Conservation (phyloP, 1,140 invertebrate genomes). For the Drosophila bifasciata region DNA sequence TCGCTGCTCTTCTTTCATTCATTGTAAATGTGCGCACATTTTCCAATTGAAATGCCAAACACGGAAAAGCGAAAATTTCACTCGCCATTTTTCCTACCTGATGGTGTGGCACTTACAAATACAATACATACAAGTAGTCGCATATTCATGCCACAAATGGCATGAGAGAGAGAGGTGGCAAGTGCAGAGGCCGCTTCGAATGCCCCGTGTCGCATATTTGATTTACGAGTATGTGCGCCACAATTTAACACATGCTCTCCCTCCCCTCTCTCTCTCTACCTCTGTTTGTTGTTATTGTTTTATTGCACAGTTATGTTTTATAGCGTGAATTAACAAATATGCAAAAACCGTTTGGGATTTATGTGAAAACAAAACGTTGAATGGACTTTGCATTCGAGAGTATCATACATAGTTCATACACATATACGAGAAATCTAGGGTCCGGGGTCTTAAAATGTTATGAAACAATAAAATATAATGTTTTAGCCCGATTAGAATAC, state of each 20-base stretch:
- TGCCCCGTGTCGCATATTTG: constrained; percentile 57
- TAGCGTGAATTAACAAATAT: too few species aligned
- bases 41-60: constrained; percentile 75
- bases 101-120: constrained; percentile 13
- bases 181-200: constrained; percentile 41
- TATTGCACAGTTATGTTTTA: too few species aligned
- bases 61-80: constrained; percentile 52
- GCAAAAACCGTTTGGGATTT: too few species aligned
- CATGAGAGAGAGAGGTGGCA: constrained; percentile 49
- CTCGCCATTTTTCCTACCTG: constrained; percentile 42
- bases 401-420: too few species aligned
- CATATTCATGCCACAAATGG: constrained; percentile 3
- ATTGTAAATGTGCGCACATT: constrained; percentile 72
- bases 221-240: constrained; percentile 57
- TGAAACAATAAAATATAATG: too few species aligned
- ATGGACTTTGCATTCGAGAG: too few species aligned
- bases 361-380: too few species aligned
- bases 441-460: too few species aligned
- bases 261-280: too few species aligned
- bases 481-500: too few species aligned
- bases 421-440: too few species aligned
- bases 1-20: constrained; percentile 19
- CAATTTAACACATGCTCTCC: constrained; percentile 49
- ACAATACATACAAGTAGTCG: background rate
- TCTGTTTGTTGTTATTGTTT: constrained; percentile 47